Conservation (phyloP, 2,113 vertebrate species). For the Crocuta crocuta region DNA sequence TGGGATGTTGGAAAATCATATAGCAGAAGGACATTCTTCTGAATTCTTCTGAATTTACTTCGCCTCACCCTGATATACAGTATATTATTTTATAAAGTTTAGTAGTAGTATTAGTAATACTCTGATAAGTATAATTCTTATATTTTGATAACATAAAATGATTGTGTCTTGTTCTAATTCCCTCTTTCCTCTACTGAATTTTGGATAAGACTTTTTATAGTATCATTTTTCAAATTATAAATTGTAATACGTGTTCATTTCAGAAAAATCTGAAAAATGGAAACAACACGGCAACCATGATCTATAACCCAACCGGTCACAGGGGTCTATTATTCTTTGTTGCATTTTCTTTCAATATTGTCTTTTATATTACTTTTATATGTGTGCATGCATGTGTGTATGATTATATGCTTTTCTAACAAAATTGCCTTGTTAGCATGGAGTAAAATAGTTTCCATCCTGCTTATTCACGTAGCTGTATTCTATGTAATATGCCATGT, state of each 20-base stretch:
- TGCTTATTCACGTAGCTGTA: neutral
- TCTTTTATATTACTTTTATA: neutral
- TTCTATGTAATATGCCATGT: neutral
- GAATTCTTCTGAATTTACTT: neutral
- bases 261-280: conserved; percentile 28
- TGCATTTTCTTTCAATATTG: neutral
- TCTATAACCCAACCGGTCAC: neutral
- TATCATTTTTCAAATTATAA: neutral
- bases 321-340: neutral
- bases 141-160: neutral
- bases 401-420: neutral
- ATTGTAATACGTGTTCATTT: neutral
- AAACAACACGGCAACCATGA: neutral
- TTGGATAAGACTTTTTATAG: neutral
- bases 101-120: neutral
- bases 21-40: neutral
- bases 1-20: neutral
- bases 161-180: neutral
- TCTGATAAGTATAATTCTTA: neutral
- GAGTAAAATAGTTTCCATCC: neutral
- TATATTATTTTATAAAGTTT: neutral
- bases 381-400: neutral
- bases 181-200: neutral
- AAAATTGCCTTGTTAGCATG: neutral
- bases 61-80: neutral